These are phyloP conservation scores for Periplaneta americana DNA, from an alignment of 1,140 invertebrate species.

Conservation along the genomic window DNA sequence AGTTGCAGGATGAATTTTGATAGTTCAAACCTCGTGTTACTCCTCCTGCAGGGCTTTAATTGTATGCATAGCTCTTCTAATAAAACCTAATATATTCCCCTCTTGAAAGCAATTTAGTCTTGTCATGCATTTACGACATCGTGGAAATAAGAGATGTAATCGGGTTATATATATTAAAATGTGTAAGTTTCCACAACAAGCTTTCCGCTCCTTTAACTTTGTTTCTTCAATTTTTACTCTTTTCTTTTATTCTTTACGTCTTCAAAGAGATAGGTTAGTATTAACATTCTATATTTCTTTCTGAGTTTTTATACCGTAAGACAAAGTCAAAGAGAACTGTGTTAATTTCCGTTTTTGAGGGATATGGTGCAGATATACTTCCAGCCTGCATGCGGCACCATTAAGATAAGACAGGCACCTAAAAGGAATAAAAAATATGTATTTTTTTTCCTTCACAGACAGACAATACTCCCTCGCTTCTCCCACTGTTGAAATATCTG, in stretches of 20 bases:
- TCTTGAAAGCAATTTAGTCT: neutral
- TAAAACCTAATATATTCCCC: too few species aligned
- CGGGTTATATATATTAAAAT: neutral
- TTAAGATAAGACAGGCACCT: neutral
- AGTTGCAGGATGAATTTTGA: too few species aligned
- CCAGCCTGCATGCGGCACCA: neutral
- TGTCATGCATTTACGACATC: neutral
- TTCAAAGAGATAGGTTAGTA: neutral
- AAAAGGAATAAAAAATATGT: neutral
- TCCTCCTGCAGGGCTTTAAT: too few species aligned
- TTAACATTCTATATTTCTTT: neutral
- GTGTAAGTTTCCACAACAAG: neutral
- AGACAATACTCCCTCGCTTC: neutral
- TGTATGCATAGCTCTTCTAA: too few species aligned
- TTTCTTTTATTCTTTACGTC: neutral
- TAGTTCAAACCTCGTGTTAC: too few species aligned
- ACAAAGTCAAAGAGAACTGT: neutral
- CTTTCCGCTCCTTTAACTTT: neutral
- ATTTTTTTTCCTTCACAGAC: neutral
- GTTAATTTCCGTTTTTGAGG: neutral
- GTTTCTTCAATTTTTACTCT: neutral
- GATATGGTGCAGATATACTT: neutral
- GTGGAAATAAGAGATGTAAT: neutral
- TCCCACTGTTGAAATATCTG: neutral
- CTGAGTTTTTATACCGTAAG: neutral